Evolutionary conservation across 2,797 vertebrate genomes (phyloP).

Genomic region (Lerista edwardsae): DNA sequence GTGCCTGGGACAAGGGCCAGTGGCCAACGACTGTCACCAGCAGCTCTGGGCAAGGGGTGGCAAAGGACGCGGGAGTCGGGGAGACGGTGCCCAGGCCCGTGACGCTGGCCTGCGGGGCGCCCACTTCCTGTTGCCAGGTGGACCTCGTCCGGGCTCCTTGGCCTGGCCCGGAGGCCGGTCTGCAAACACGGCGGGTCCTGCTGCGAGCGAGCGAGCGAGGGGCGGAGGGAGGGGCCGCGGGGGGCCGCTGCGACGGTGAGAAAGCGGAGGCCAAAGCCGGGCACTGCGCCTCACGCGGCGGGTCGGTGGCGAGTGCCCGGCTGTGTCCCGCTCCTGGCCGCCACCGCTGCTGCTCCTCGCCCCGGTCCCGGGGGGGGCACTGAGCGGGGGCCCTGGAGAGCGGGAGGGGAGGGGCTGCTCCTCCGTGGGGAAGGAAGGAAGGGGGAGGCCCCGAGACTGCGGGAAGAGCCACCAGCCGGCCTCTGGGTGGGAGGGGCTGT

Average conservation of each 20-base stretch:
- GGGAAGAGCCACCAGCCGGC: too few relatives aligned
- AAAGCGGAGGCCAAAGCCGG: neutral
- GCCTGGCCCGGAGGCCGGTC: neutral
- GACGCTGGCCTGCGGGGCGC: too few relatives aligned
- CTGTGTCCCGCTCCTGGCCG: too few relatives aligned
- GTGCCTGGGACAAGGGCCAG: neutral
- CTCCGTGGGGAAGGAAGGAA: too few relatives aligned
- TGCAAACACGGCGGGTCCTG: slow-evolving; percentile 18
- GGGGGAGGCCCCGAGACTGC: neutral
- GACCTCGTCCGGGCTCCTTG: neutral
- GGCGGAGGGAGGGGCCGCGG: too few relatives aligned
- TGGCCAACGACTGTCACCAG: neutral
- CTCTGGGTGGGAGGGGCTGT: neutral
- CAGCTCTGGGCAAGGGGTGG: neutral
- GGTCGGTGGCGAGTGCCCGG: too few relatives aligned
- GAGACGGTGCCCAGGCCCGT: neutral
- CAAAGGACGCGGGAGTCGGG: neutral
- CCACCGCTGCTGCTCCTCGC: too few relatives aligned
- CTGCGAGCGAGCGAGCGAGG: neutral
- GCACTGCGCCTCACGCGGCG: too few relatives aligned
- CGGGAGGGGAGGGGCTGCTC: too few relatives aligned
- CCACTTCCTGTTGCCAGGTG: slow-evolving; percentile 10
- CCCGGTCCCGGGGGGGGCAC: too few relatives aligned
- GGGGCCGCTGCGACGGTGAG: slow-evolving; percentile 6
- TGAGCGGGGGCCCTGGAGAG: too few relatives aligned